Evolutionary conservation across 2,113 vertebrate genomes (phyloP), one percentile per base, ranked within the genome.

Genomic region (Perognathus longimembris): DNA sequence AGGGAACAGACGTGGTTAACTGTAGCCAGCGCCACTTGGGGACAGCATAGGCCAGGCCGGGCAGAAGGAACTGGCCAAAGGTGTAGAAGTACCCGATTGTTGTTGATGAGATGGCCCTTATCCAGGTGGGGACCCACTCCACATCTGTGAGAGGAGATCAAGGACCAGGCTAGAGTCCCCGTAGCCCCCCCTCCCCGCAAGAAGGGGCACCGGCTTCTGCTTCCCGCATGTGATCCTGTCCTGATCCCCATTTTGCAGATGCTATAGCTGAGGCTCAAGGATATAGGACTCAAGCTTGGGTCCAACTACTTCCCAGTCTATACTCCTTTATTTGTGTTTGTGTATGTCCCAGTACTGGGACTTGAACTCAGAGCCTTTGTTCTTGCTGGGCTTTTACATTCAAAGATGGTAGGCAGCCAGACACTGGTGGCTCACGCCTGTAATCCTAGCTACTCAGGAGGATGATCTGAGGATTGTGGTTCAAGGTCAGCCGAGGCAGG

Each of bases 21-120:
- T 98, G 98, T 22, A 99, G 97, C 98, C 98, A 98, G 85, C 98
- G 98, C 98, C 99, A 99, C 95, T 99, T 98, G 4, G 97, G 95
- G 67, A 99, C 96, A 67, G 76, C 92, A 76, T 98, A 99, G 54
- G 98, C 98, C 50, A 98, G 20, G 30, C 92, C 87, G 1, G 97
- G 97, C 94, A 98, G 96, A 28, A 98, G 3, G 88, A 99, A 91
- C 95, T 99, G 99, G 5, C 99, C 98, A 0, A 88, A 0, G 0
- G 98, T 99, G 92, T 99, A 99, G 94, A 96, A 98, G 97, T 98
- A 99, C 7, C 98, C 98, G 0, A 97, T 91, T 3, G 85, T 11
- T 1, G 98, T 98, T 1, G 98, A 98, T 9, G 97, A 96, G 32
- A 98, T 66, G 2, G 99, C 98, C 17, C 98, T 97, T 32, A 98